Percentiles rank a stretch among this genome's conserved stretches.
These are phyloP conservation scores for Quadroppia sp. DNA, from an alignment of 2,888 invertebrate genomes.

Conservation along the genomic window DNA sequence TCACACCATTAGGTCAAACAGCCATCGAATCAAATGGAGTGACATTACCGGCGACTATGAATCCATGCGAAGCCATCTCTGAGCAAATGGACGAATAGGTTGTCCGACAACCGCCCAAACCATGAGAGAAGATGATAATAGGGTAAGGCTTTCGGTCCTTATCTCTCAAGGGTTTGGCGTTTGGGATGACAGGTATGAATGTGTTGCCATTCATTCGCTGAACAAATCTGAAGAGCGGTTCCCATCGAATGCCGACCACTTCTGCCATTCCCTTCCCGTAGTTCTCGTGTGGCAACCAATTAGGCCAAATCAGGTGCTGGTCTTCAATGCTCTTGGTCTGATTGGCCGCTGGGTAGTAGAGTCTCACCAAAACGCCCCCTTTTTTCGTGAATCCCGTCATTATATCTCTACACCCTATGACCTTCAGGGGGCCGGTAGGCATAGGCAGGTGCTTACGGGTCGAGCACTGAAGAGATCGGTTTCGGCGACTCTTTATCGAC, in stretches of 20 bases:
- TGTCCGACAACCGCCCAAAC: conserved; percentile 61
- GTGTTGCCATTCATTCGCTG: conserved; percentile 47
- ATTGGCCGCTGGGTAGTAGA: conserved; percentile 43
- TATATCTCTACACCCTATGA: conserved; percentile 46
- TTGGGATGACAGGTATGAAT: conserved; percentile 59
- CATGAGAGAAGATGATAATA: conserved; percentile 64
- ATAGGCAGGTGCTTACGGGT: conserved; percentile 46
- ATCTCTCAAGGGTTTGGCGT: conserved; percentile 53
- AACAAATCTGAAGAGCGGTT: conserved; percentile 43
- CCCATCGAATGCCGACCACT: conserved; percentile 45
- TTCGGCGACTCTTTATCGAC: conserved; percentile 13
- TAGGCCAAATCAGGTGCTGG: conserved; percentile 42
- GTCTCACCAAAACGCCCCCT: conserved; percentile 43
- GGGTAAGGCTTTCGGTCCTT: conserved; percentile 53
- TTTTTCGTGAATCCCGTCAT: conserved; percentile 45
- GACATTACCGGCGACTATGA: conserved; percentile 59
- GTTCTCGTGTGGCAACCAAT: conserved; percentile 47
- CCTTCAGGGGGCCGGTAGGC: conserved; percentile 45
- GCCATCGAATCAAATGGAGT: too few species aligned
- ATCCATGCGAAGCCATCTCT: conserved; percentile 64
- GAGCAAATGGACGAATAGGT: conserved; percentile 61
- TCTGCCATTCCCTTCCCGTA: conserved; percentile 46
- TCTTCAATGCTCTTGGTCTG: conserved; percentile 1
- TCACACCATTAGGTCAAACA: too few species aligned
- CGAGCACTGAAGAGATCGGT: conserved; percentile 39